phyloP scores from a whole-genome alignment of 2,113 vertebrate species.

The Actenoides hombroni region DNA sequence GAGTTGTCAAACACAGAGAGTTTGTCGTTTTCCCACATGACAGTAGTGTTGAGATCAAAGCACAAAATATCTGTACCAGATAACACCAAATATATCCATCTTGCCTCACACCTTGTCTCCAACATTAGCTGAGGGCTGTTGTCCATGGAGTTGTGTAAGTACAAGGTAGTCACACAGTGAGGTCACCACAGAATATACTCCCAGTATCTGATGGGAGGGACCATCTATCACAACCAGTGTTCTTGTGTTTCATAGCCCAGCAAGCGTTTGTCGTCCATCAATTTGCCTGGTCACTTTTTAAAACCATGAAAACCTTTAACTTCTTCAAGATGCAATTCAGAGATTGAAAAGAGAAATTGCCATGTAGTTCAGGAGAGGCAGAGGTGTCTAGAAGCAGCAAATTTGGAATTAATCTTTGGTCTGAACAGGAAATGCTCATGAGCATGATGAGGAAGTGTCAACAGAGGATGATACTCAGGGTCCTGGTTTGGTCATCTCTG shows the following conservation, averaged over 20 bases:
- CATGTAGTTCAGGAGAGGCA: background rate
- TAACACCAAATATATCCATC: background rate
- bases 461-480: background rate
- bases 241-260: background rate
- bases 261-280: background rate
- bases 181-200: background rate
- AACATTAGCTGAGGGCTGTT: background rate
- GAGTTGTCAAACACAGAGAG: background rate
- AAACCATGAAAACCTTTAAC: background rate
- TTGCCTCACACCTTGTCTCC: background rate
- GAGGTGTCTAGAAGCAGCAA: background rate
- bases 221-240: background rate
- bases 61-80: rapidly evolving
- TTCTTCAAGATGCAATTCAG: background rate
- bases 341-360: background rate
- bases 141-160: background rate
- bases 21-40: background rate
- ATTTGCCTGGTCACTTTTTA: background rate
- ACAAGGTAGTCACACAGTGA: background rate
- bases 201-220: background rate
- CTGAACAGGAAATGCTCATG: background rate
- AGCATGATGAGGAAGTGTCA: rapidly evolving
- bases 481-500: background rate
- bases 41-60: background rate
- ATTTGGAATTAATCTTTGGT: background rate